Conservation (phyloP, 1,140 invertebrate species). For the Holotrichia oblita region DNA sequence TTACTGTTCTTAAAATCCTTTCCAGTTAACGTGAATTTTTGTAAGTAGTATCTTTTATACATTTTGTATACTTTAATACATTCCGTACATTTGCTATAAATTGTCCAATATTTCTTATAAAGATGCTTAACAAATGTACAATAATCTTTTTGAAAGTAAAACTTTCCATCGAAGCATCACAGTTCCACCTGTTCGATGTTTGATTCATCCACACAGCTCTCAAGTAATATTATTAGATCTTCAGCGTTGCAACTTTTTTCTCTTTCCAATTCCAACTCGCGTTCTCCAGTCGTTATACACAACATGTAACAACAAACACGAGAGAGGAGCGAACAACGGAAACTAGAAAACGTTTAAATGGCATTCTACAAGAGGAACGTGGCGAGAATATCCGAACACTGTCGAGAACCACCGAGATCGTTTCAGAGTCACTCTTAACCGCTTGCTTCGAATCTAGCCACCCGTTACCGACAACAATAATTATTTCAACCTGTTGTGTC, state of each 20-base stretch:
- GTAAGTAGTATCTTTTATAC: too few relatives aligned
- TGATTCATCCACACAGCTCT: not conserved
- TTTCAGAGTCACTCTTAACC: not conserved
- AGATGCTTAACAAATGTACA: too few relatives aligned
- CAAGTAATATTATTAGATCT: constrained; percentile 13
- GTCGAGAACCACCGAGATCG: not conserved
- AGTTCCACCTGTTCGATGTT: too few relatives aligned
- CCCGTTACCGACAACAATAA: constrained; percentile 30
- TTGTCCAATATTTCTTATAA: too few relatives aligned
- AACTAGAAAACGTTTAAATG: constrained; percentile 36
- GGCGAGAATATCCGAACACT: not conserved
- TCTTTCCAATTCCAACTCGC: not conserved
- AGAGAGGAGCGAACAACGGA: constrained; percentile 22
- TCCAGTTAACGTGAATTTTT: too few relatives aligned
- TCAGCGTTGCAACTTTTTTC: not conserved
- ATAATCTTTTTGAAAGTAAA: too few relatives aligned
- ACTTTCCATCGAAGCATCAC: too few relatives aligned
- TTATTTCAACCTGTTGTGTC: constrained; percentile 35
- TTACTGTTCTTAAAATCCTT: too few relatives aligned
- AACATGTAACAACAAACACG: constrained; percentile 19
- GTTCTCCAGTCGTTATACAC: constrained; percentile 6
- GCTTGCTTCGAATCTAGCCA: constrained; percentile 14
- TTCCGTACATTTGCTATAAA: too few relatives aligned
- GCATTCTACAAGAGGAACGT: constrained; percentile 1
- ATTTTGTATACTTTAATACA: too few relatives aligned